phyloP scores from a whole-genome alignment of 2,888 invertebrate species.

The Teinopalpus imperialis region DNA sequence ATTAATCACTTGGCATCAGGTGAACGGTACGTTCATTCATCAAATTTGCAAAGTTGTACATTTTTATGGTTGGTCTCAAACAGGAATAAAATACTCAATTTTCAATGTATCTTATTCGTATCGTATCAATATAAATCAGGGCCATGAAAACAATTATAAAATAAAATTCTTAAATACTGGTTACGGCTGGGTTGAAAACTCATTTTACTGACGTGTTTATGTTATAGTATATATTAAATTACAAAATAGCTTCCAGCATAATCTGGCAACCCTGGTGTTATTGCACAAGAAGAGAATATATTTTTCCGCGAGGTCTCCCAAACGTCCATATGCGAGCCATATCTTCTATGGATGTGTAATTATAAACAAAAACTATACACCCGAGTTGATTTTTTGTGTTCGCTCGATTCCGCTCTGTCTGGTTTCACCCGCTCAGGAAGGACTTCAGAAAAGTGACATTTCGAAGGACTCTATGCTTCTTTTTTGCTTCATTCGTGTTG shows the following conservation, averaged over 20 bases:
- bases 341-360: slow-evolving; percentile 45
- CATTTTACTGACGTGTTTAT: too few species aligned
- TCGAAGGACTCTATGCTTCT: slow-evolving; percentile 6
- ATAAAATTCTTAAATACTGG: too few species aligned
- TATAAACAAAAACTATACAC: slow-evolving; percentile 66
- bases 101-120: too few species aligned
- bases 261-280: slow-evolving; percentile 62
- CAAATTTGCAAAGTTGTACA: too few species aligned
- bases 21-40: too few species aligned
- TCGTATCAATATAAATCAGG: too few species aligned
- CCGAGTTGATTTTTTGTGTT: slow-evolving; percentile 50
- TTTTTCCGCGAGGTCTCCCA: slow-evolving; percentile 65
- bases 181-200: too few species aligned
- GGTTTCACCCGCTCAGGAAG: slow-evolving; percentile 22
- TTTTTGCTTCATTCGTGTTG: background rate
- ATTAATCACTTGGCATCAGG: too few species aligned
- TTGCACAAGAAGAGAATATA: slow-evolving; percentile 71
- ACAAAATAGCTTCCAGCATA: background rate
- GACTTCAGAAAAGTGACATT: slow-evolving; percentile 3
- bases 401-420: slow-evolving; percentile 38
- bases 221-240: too few species aligned
- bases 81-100: too few species aligned
- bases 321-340: slow-evolving; percentile 66
- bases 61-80: too few species aligned
- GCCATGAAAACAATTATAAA: too few species aligned